phyloP scores from a whole-genome alignment of 1,140 invertebrate species.

The Caligus rogercresseyi region DNA sequence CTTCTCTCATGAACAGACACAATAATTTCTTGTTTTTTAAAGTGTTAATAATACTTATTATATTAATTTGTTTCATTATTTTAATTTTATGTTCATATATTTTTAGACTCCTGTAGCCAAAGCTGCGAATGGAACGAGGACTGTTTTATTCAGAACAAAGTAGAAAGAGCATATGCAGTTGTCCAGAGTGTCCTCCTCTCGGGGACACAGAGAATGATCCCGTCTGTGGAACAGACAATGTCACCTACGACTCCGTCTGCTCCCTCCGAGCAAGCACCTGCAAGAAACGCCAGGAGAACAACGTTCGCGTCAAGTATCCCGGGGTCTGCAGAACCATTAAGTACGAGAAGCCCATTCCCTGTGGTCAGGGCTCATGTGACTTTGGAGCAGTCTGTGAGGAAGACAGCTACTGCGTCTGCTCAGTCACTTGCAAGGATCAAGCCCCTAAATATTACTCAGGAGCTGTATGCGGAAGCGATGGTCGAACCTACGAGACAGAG shows the following conservation, averaged over 20 bases:
- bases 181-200: background rate
- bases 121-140: background rate
- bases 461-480: slow-evolving; percentile 70
- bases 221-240: slow-evolving; percentile 4
- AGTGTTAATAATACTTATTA: no score
- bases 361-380: slow-evolving; percentile 5
- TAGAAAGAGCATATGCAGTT: background rate
- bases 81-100: background rate
- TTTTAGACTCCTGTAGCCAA: background rate
- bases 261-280: slow-evolving; percentile 60
- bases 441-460: slow-evolving; percentile 21
- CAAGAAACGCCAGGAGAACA: slow-evolving; percentile 41
- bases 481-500: slow-evolving; percentile 58
- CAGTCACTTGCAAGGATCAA: background rate
- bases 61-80: background rate
- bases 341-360: slow-evolving; percentile 6
- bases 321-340: slow-evolving; percentile 2
- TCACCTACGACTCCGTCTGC: slow-evolving; percentile 40
- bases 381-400: slow-evolving; percentile 8
- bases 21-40: no score
- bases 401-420: background rate
- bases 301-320: background rate
- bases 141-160: background rate
- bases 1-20: no score
- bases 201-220: background rate